Evolutionary conservation across 2,113 vertebrate species (phyloP).

Genomic region (Isurus oxyrinchus): DNA sequence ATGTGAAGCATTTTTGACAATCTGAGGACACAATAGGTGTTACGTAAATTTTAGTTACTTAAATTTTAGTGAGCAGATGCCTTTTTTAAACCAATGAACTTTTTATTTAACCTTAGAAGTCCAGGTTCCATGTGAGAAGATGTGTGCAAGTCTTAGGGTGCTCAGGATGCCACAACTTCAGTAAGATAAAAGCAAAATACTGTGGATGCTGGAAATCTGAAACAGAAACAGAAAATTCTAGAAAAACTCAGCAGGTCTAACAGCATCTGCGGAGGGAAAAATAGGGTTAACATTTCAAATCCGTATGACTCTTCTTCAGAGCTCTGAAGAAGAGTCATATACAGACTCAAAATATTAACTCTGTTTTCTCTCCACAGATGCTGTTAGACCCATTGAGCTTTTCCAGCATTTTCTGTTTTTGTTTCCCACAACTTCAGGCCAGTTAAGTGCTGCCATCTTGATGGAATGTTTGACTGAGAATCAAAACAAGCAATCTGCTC

Average conservation of each 20-base stretch:
- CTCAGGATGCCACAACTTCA: neutral
- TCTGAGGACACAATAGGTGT: neutral
- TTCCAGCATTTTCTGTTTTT: too few species aligned
- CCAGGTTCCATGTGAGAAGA: neutral
- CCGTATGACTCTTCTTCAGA: too few species aligned
- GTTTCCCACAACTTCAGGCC: neutral
- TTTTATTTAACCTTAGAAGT: neutral
- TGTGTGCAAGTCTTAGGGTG: neutral
- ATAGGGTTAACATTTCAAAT: too few species aligned
- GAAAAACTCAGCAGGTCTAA: too few species aligned
- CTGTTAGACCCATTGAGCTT: too few species aligned
- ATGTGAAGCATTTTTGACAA: neutral
- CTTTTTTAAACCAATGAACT: neutral
- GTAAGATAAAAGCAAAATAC: too few species aligned
- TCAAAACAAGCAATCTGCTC: neutral
- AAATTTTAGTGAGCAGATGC: neutral
- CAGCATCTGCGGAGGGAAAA: too few species aligned
- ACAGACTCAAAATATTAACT: too few species aligned
- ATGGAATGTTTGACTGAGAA: neutral
- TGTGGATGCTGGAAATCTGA: too few species aligned
- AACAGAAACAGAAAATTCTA: too few species aligned
- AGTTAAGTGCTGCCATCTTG: neutral
- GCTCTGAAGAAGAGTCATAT: too few species aligned
- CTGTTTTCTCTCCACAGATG: too few species aligned
- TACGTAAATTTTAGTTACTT: neutral